Conservation (phyloP, 2,888 invertebrate species). For the Tridacna gigas region DNA sequence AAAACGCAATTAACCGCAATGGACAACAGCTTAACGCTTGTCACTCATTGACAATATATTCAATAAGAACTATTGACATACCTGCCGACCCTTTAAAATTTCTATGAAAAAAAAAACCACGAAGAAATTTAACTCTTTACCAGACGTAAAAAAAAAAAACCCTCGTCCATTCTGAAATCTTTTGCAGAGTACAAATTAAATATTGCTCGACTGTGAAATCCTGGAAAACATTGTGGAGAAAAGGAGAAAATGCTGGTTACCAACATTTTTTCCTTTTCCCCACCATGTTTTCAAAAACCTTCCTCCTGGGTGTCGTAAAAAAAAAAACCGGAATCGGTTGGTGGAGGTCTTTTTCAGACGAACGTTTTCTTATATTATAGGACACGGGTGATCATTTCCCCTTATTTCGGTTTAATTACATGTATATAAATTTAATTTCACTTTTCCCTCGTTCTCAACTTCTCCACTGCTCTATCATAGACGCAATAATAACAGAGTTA, state of each 20-base stretch:
- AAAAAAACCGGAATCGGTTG: no score
- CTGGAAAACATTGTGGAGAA: not conserved
- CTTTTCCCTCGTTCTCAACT: not conserved
- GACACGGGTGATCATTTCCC: no score
- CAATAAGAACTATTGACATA: conserved; percentile 12
- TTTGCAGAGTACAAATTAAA: not conserved
- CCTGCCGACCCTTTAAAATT: conserved; percentile 1
- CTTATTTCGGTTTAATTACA: not conserved
- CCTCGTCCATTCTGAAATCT: not conserved
- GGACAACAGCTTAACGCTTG: conserved; percentile 15
- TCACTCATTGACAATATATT: conserved; percentile 12
- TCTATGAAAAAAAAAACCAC: not conserved
- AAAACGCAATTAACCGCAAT: conserved; percentile 2
- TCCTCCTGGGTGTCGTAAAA: no score
- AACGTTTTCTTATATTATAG: no score
- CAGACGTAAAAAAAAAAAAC: no score
- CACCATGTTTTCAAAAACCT: no score
- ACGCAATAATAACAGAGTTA: not conserved
- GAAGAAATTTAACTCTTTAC: no score
- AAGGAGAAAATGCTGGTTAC: no score
- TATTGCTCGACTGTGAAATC: not conserved
- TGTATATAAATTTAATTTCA: not conserved
- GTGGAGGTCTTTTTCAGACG: no score
- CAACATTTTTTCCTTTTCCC: not conserved
- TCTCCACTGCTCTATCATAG: not conserved